phyloP scores from a whole-genome alignment of 2,888 invertebrate genomes.

The Agelastica alni region DNA sequence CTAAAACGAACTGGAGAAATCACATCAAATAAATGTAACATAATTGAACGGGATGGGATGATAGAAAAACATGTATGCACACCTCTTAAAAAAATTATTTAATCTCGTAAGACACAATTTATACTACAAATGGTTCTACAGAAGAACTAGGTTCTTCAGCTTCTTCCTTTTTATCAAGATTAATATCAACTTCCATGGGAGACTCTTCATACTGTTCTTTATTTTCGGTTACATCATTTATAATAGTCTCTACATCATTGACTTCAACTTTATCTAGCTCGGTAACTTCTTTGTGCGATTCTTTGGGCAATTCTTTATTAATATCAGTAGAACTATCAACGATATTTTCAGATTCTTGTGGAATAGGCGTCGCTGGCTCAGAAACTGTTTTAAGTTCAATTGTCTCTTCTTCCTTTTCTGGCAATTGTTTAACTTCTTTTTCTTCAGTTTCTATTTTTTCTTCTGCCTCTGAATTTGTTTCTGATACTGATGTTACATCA shows the following conservation, averaged over 20 bases:
- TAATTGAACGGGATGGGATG: too few relatives aligned
- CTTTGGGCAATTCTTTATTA: conserved; percentile 18
- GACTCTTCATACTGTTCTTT: conserved; percentile 26
- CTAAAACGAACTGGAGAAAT: too few relatives aligned
- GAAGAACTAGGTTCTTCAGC: conserved; percentile 30
- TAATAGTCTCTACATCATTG: conserved; percentile 7
- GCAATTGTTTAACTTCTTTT: conserved; percentile 15
- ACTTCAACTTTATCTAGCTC: conserved; percentile 25
- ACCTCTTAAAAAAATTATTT: conserved; percentile 6
- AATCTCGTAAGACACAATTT: conserved; percentile 10
- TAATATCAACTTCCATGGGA: conserved; percentile 39
- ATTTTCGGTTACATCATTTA: neutral
- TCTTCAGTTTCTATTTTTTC: conserved; percentile 13
- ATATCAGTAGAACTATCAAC: conserved; percentile 21
- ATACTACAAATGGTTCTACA: conserved; percentile 18
- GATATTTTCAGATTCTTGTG: conserved; percentile 10
- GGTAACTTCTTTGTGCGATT: conserved; percentile 35
- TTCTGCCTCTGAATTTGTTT: conserved; percentile 17
- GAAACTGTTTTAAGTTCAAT: neutral
- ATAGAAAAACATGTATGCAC: neutral
- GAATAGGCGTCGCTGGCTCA: neutral
- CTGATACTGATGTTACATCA: conserved; percentile 29
- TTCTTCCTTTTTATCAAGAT: conserved; percentile 26
- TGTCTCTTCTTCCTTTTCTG: conserved; percentile 7
- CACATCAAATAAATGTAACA: too few relatives aligned